A percentile compares a stretch with the other conserved stretches of the same genome.
phyloP scores from a whole-genome alignment of 2,888 invertebrate genomes.

The Paralinhomoeus sp. region DNA sequence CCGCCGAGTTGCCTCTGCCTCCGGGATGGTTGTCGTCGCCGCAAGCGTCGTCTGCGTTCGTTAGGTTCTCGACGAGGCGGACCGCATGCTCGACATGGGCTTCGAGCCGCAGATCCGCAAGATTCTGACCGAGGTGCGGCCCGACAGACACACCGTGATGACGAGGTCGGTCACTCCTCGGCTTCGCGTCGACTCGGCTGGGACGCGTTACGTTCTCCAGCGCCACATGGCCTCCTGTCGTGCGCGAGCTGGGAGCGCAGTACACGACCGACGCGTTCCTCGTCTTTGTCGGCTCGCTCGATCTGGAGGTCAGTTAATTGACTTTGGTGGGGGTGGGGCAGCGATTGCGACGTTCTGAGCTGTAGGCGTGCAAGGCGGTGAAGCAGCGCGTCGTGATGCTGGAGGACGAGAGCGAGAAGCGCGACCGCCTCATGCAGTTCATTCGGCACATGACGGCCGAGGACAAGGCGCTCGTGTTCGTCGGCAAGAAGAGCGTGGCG shows the following conservation, averaged over 20 bases:
- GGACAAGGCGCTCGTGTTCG: slow-evolving; percentile 72
- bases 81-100: slow-evolving; percentile 39
- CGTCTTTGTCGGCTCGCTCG: slow-evolving; percentile 57
- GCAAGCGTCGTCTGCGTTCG: too few relatives aligned
- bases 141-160: slow-evolving; percentile 82
- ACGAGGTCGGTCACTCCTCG: too few relatives aligned
- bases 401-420: slow-evolving; percentile 48
- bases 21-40: too few relatives aligned
- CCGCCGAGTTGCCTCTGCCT: neutral
- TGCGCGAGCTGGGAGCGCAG: slow-evolving; percentile 54
- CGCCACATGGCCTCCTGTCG: slow-evolving; percentile 79
- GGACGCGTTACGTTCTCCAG: too few relatives aligned
- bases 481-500: slow-evolving; percentile 58
- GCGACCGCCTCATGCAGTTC: slow-evolving; percentile 47
- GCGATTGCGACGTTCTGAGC: too few relatives aligned
- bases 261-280: slow-evolving; percentile 75
- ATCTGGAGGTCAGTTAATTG: slow-evolving; percentile 52
- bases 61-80: slow-evolving; percentile 60
- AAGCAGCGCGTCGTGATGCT: slow-evolving; percentile 52
- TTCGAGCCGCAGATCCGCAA: slow-evolving; percentile 45
- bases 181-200: too few relatives aligned
- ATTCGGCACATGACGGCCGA: slow-evolving; percentile 42
- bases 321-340: too few relatives aligned
- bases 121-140: slow-evolving; percentile 52
- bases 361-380: slow-evolving; percentile 56